Base-by-base conservation (phyloP, 1,140 invertebrate genomes). In the Conus betulinus region DNA sequence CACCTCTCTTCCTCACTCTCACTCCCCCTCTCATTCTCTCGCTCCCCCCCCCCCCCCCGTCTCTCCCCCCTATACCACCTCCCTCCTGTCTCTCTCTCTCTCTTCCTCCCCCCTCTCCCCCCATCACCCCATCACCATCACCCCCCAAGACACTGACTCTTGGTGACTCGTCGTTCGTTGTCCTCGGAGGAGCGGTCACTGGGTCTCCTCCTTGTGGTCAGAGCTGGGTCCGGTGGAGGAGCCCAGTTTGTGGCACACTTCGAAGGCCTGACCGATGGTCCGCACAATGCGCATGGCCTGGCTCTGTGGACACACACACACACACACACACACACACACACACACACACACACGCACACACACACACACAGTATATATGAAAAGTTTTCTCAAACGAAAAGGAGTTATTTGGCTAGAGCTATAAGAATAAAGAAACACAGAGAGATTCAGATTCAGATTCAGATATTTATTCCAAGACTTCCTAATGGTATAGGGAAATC, bases 191-290 rank as follows among this genome's bases (percentile, higher is more conserved):
- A 90, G 52, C 89, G 84, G 83, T 88, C 89, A 25, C 86, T 89
- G 67, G 57, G 67, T 84, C 15, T 90, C 90, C 7, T 90, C 90
- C 78, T 90, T 87, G 25, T 88, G 52, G 53, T 87, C 85, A 10
- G 88, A 76, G 67, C 52, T 84, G 17, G 87, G 82, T 52, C 55
- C 63, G n/a, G 84, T 79, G 67, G 88, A 82, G 87, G 88, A 13
- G 92, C 90, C 94, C 8, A 97, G 96, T 96, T 99, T 99, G 97
- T 99, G 98, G 96, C 98, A 99, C 93, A 99, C 98, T 96, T 99
- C 99, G 96, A 99, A 99, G 27, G 99, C 99, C 96, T 99, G 99
- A 60, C 99, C 99, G 90, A 99, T 98, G 0, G 99, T 99, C 93
- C 99, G 96, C 71, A 99, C 99, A 91, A 99, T 98, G 93, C 97